phyloP scores from a whole-genome alignment of 92 coral and sea anemone genomes.

The Bergia puertoricense region DNA sequence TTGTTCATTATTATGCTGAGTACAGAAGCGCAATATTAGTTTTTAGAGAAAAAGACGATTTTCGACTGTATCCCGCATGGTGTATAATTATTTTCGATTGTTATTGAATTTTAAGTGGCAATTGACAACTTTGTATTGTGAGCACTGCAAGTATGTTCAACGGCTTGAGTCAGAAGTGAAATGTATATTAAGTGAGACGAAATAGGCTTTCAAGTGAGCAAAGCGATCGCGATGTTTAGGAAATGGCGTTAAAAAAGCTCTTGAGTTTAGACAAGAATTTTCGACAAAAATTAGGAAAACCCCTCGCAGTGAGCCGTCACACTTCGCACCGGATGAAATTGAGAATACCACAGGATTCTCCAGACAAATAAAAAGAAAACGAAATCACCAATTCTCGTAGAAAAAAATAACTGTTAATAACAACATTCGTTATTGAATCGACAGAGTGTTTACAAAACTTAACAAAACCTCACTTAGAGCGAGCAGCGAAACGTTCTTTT shows the following conservation, averaged over 20 bases:
- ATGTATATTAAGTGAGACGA: not conserved
- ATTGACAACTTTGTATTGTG: slow-evolving; percentile 54
- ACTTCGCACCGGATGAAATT: slow-evolving; percentile 23
- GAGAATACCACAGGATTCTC: slow-evolving; percentile 38
- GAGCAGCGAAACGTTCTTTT: slow-evolving; percentile 18
- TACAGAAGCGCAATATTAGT: slow-evolving; percentile 60
- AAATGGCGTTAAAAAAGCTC: not conserved
- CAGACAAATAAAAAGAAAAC: slow-evolving; percentile 29
- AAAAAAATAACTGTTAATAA: slow-evolving; percentile 39
- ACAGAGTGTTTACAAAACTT: slow-evolving; percentile 26
- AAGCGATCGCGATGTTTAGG: not conserved
- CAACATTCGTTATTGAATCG: slow-evolving; percentile 36
- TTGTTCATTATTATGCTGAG: slow-evolving; percentile 52
- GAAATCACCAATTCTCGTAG: slow-evolving; percentile 35
- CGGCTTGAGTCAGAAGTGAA: slow-evolving; percentile 31
- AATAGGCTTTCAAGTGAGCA: not conserved
- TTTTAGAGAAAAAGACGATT: slow-evolving; percentile 64
- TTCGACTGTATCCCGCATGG: slow-evolving; percentile 58
- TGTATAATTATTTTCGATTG: slow-evolving; percentile 56
- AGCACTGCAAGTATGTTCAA: slow-evolving; percentile 17
- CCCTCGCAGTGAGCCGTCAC: slow-evolving; percentile 1
- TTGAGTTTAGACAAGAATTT: not conserved
- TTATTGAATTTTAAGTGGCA: slow-evolving; percentile 75
- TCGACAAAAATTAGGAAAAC: slow-evolving; percentile 15
- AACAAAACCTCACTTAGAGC: slow-evolving; percentile 38